Evolutionary conservation across 2,797 vertebrate species (phyloP), one percentile per base, ranked within the genome.

Genomic region (Dermochelys coriacea): DNA sequence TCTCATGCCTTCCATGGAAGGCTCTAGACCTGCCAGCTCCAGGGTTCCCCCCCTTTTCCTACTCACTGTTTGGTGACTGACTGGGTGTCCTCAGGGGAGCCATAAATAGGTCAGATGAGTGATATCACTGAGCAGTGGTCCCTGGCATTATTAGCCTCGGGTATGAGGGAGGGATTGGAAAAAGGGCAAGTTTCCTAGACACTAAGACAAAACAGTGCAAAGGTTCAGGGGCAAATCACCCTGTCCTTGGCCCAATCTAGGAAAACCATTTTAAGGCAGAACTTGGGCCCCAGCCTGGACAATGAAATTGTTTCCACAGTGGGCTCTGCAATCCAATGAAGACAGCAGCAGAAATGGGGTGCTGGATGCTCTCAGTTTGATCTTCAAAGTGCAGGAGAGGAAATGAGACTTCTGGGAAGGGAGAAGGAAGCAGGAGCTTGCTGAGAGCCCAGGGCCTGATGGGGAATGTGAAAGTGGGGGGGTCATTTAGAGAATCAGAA

Each of bases 121-220:
- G 16, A n/a, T n/a, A 64, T 64, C 61, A 18, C 31, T n/a, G 34
- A 90, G 82, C 59, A 92, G 86, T 85, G 94, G 74, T 57, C 41
- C 11, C 2, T 85, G 87, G 54, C 78, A 85, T 96, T 95, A 85
- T 96, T 95, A 91, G 90, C 92, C 94, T 93, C 94, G 34, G 92
- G 94, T 96, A 96, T 96, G 96, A 95, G 55, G 51, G 80, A 19
- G 84, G 95, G 97, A 97, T 97, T 97, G 96, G 86, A 82, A 23
- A 93, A 96, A 97, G 93, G 94, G 59, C 94, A 96, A 74, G 80
- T 57, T 90, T 75, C 92, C 29, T 59, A 61, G 14, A 34, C 59
- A 7, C 27, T 12, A 47, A 87, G 86, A 95, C 9, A 61, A 68
- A 87, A 83, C 86, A 82, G 57, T 74, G 80, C 57, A 79, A 82